Conservation (phyloP, 1,140 invertebrate species). For the Lordiphosa mommai region DNA sequence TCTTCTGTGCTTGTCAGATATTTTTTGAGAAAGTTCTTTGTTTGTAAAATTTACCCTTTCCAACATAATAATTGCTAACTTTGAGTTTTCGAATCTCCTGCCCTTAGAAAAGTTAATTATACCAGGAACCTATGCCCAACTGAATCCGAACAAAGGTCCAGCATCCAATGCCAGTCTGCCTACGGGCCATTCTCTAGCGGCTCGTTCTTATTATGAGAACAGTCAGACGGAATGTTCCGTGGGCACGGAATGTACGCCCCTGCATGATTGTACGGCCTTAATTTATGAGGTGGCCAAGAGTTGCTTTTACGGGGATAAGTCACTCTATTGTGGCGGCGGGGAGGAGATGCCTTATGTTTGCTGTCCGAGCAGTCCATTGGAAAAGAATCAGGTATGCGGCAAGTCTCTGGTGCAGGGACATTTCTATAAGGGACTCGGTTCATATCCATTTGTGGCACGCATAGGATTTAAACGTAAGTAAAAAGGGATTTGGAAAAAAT, state of each 20-base stretch:
- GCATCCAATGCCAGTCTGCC: constrained; percentile 17
- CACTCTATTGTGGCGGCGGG: constrained; percentile 68
- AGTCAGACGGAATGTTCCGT: constrained; percentile 50
- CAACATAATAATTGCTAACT: background rate
- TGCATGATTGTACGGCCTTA: constrained; percentile 72
- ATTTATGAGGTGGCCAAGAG: constrained; percentile 75
- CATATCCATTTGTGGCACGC: constrained; percentile 85
- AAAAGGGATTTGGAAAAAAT: background rate
- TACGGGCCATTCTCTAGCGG: constrained; percentile 38
- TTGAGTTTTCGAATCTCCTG: background rate
- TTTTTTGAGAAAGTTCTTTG: too few relatives aligned
- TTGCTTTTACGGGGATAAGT: constrained; percentile 77
- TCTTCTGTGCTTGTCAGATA: too few relatives aligned
- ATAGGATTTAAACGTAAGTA: constrained; percentile 84
- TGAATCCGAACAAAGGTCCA: background rate
- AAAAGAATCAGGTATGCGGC: constrained; percentile 81
- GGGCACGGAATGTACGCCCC: constrained; percentile 71
- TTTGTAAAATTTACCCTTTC: too few relatives aligned
- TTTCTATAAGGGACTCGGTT: constrained; percentile 84
- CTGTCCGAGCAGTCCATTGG: constrained; percentile 74
- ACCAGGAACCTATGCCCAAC: constrained; percentile 16
- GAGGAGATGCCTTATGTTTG: constrained; percentile 78
- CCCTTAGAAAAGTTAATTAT: constrained; percentile 49
- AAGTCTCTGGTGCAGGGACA: constrained; percentile 83
- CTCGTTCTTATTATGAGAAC: constrained; percentile 48